These are phyloP conservation scores for Callyntrura guangdongensis DNA, from an alignment of 2,888 invertebrate species.

Conservation along the genomic window DNA sequence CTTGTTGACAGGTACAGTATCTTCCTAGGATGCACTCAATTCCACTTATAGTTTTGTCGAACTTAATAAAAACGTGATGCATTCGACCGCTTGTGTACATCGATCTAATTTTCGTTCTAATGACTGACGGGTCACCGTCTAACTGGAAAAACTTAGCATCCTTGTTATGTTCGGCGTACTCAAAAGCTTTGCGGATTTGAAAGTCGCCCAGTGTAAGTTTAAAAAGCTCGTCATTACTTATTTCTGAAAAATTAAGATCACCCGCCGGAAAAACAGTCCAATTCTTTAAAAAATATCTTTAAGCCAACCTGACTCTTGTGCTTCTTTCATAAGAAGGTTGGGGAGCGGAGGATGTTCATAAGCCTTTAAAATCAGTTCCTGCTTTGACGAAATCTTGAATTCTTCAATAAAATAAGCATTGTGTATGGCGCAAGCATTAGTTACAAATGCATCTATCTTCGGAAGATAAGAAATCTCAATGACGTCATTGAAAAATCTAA, in stretches of 20 bases:
- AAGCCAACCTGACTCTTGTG: neutral
- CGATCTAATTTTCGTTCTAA: neutral
- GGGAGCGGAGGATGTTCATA: neutral
- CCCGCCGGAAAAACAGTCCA: neutral
- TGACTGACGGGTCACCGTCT: neutral
- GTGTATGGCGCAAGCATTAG: neutral
- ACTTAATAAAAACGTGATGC: neutral
- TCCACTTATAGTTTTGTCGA: neutral
- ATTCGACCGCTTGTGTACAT: neutral
- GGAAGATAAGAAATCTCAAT: neutral
- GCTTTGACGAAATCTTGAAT: neutral
- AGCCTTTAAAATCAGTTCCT: neutral
- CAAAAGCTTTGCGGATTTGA: neutral
- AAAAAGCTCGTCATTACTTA: neutral
- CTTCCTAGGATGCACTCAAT: neutral
- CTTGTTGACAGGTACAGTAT: neutral
- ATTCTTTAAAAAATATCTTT: no score
- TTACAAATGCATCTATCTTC: neutral
- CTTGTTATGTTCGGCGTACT: neutral
- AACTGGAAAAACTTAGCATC: neutral
- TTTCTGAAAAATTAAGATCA: neutral
- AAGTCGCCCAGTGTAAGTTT: neutral
- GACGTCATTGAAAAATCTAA: constrained; percentile 2
- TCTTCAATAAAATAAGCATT: neutral
- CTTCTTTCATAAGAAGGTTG: neutral